Conservation (phyloP, 1,140 invertebrate genomes). For the Aradophagus sp. region DNA sequence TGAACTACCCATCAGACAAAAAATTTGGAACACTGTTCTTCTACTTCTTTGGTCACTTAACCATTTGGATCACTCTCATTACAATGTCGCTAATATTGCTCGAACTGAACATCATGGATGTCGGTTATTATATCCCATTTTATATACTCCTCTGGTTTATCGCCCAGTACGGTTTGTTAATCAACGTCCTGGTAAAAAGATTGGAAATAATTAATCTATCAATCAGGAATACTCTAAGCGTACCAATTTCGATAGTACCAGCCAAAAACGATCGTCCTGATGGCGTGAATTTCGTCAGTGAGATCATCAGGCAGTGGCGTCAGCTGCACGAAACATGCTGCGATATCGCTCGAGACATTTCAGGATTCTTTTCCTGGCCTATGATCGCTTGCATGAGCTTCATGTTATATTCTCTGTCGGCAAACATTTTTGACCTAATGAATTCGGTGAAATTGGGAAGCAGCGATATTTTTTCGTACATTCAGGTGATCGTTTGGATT, state of each 20-base stretch:
- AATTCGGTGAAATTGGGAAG: not conserved
- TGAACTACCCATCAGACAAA: too few relatives aligned
- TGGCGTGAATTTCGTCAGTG: slow-evolving; percentile 1
- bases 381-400: slow-evolving; percentile 11
- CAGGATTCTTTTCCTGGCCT: slow-evolving; percentile 13
- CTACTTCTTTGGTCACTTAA: too few relatives aligned
- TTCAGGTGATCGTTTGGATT: slow-evolving; percentile 10
- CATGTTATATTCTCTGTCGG: slow-evolving; percentile 19
- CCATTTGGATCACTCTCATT: too few relatives aligned
- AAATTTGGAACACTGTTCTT: too few relatives aligned
- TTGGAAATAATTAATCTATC: slow-evolving; percentile 7
- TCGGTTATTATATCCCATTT: slow-evolving; percentile 29
- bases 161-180: slow-evolving; percentile 16
- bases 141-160: slow-evolving; percentile 25
- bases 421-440: slow-evolving; percentile 16
- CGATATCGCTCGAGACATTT: slow-evolving; percentile 6
- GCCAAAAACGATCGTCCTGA: not conserved
- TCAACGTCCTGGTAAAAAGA: slow-evolving; percentile 8
- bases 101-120: not conserved
- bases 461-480: not conserved
- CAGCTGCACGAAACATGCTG: too few relatives aligned
- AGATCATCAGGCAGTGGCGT: too few relatives aligned
- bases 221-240: not conserved
- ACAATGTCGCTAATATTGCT: too few relatives aligned
- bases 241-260: not conserved